Evolutionary conservation across 2,113 vertebrate genomes (phyloP), one percentile per base, ranked within the genome.

Genomic region (Strix uralensis): DNA sequence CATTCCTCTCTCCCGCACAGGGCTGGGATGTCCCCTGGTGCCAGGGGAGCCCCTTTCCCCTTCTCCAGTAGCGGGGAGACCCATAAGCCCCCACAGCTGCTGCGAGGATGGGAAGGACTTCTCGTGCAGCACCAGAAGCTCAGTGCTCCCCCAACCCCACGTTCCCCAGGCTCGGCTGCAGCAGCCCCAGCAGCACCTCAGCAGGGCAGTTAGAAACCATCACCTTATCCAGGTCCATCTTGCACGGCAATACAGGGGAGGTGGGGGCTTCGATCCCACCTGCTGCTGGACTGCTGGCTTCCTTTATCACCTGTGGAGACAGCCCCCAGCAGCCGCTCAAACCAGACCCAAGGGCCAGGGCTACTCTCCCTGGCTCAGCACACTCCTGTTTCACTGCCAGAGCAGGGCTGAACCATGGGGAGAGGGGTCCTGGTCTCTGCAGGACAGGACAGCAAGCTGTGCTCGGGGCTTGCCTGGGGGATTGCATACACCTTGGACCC

Each of bases 151-250:
- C 25, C 3, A 5, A 19, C 12, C 38, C 34, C 0, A 0, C 5
- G 2, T 32, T 82, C 25, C 38, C 30, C 30, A 26, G 5, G 4
- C 47, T 49, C 5, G 1, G 22, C 49, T 0, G 0, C 51, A 67
- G 22, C 79, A 83, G 52, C 51, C 63, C 46, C 51, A 22, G 0
- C 12, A 75, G 19, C 21, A 11, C 27, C 46, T 51, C 0, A 1
- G 20, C 9, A 16, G 10, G 15, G 38, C 6, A 2, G 30, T 26
- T 12, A 59, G 14, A 69, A 92, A 84, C 57, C 10, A 42, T 29
- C 96, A 99, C 99, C 99, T 99, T 99, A 92, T 99, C 99, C 77
- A 99, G 95, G 78, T 99, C 99, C 97, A 98, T 70, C 96, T 99
- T 99, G 97, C 98, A 98, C 8, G 98, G 98, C 95, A 99, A 97